Evolutionary conservation across 2,797 vertebrate species (phyloP).

Genomic region (Leontopithecus rosalia): DNA sequence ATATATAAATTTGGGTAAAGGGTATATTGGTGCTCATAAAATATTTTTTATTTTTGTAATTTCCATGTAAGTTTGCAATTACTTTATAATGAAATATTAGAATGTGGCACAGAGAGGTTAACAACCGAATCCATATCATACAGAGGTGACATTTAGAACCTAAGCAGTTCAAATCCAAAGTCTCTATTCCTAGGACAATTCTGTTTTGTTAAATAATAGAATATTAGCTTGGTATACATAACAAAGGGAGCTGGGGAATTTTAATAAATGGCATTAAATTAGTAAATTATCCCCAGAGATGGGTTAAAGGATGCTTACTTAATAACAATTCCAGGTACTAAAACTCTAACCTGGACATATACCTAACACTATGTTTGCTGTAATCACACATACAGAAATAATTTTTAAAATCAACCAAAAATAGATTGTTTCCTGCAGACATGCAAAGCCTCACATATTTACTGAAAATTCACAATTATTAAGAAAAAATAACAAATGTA

Average conservation of each 20-base stretch:
- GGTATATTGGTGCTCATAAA: neutral
- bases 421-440: neutral
- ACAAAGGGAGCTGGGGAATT: neutral
- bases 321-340: neutral
- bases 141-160: neutral
- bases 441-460: neutral
- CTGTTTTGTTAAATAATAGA: neutral
- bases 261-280: neutral
- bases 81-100: conserved; percentile 8
- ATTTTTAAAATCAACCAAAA: conserved; percentile 24
- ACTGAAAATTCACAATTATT: neutral
- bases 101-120: neutral
- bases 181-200: neutral
- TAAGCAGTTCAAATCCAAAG: neutral
- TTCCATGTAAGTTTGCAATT: neutral
- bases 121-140: neutral
- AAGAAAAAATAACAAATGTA: neutral
- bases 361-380: neutral
- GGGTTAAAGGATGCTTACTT: neutral
- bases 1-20: neutral
- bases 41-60: neutral
- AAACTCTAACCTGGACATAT: neutral
- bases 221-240: neutral
- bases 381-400: neutral
- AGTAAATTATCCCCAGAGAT: neutral